Conservation (phyloP, 2,113 vertebrate species). For the Pelodiscus sinensis region DNA sequence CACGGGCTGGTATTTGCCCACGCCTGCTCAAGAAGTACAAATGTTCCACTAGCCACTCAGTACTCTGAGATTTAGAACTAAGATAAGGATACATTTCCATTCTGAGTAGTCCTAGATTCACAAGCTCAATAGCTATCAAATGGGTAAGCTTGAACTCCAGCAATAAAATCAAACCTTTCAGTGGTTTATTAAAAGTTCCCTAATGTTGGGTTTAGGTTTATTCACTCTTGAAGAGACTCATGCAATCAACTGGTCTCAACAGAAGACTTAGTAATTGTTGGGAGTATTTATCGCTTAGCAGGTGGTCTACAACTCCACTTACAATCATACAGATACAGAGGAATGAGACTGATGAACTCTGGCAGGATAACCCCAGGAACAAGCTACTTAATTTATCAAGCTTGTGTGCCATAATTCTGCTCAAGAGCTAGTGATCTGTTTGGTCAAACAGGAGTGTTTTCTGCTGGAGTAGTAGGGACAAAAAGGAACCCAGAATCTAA, state of each 20-base stretch:
- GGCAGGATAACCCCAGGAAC: background rate
- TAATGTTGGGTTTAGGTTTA: background rate
- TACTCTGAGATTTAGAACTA: background rate
- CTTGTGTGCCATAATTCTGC: background rate
- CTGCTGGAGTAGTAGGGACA: background rate
- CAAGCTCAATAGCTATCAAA: background rate
- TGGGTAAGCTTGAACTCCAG: background rate
- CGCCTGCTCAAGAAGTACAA: background rate
- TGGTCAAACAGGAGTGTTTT: background rate
- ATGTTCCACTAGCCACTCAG: background rate
- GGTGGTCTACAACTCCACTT: background rate
- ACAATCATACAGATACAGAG: background rate
- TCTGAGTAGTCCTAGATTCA: background rate
- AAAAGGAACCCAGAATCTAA: background rate
- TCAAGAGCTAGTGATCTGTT: background rate
- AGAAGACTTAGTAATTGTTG: background rate
- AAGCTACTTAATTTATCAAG: accelerated
- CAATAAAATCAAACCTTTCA: background rate
- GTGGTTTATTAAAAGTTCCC: background rate
- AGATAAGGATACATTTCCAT: background rate
- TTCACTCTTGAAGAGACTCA: background rate
- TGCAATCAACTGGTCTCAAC: background rate
- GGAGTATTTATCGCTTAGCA: background rate
- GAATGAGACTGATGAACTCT: background rate
- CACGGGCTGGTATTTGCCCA: too few relatives aligned